These are phyloP conservation scores for Daphoenositta chrysoptera DNA, from an alignment of 2,113 vertebrate species.

Conservation along the genomic window DNA sequence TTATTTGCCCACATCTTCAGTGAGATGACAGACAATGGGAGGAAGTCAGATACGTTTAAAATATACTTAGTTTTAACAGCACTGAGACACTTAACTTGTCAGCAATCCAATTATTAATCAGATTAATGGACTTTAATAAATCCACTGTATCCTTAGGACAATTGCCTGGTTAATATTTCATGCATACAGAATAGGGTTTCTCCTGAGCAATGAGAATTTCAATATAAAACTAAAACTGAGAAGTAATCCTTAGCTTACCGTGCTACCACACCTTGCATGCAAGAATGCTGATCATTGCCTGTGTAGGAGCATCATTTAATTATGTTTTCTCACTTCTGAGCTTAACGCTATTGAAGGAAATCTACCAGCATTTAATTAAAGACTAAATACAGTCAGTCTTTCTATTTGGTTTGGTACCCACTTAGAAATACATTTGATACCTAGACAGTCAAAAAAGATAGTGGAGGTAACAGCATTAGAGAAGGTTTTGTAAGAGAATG, in stretches of 20 bases:
- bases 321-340: constrained; percentile 34
- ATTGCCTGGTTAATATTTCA: constrained; percentile 67
- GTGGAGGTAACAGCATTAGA: constrained; percentile 24
- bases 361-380: constrained; percentile 58
- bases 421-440: constrained; percentile 21
- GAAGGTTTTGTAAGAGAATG: constrained; percentile 15
- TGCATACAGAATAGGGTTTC: constrained; percentile 57
- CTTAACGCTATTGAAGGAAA: constrained; percentile 31
- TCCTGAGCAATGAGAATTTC: neutral
- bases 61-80: constrained; percentile 73
- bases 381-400: constrained; percentile 34
- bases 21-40: constrained; percentile 72
- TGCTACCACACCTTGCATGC: constrained; percentile 28
- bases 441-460: neutral
- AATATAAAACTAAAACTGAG: constrained; percentile 7
- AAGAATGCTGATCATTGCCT: constrained; percentile 1
- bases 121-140: constrained; percentile 76
- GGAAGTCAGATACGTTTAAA: constrained; percentile 70
- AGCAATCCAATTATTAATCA: constrained; percentile 76
- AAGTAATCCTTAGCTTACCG: constrained; percentile 28
- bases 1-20: constrained; percentile 66
- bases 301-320: constrained; percentile 5
- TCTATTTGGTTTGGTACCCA: constrained; percentile 21
- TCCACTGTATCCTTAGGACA: constrained; percentile 63
- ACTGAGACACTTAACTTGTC: constrained; percentile 75